Evolutionary conservation across 2,113 vertebrate species (phyloP).

Genomic region (Gymnorhina tibicen): DNA sequence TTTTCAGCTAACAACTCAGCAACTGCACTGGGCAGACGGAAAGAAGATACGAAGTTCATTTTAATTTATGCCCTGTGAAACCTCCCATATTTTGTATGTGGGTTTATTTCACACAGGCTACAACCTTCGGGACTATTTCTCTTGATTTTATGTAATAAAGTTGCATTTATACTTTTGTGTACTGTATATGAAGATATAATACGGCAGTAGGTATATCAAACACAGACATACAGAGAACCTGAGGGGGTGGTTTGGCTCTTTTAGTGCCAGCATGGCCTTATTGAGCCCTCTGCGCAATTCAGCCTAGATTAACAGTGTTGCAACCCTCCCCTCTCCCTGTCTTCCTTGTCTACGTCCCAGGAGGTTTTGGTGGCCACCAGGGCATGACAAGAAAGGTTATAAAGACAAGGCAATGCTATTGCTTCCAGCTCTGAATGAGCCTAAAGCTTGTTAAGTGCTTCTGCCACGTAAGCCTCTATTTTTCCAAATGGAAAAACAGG

Average conservation of each 20-base stretch:
- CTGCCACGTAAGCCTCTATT: slow-evolving; percentile 33
- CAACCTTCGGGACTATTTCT: slow-evolving; percentile 3
- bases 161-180: neutral
- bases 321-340: neutral
- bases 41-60: neutral
- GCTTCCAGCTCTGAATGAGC: neutral
- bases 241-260: neutral
- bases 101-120: slow-evolving; percentile 1
- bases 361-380: neutral
- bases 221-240: neutral
- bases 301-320: neutral
- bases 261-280: neutral
- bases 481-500: slow-evolving; percentile 32
- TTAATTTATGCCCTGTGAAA: slow-evolving; percentile 12
- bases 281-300: neutral
- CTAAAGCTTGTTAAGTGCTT: neutral
- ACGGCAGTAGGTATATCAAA: neutral
- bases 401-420: neutral
- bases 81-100: neutral
- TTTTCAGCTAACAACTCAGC: slow-evolving; percentile 17
- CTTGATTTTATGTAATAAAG: slow-evolving; percentile 16
- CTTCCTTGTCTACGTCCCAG: neutral
- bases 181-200: neutral
- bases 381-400: neutral
- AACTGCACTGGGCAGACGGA: neutral